A percentile compares a stretch with the other conserved stretches of the same genome.
phyloP scores from a whole-genome alignment of 2,888 invertebrate species.

The Willowsia nigromaculata region DNA sequence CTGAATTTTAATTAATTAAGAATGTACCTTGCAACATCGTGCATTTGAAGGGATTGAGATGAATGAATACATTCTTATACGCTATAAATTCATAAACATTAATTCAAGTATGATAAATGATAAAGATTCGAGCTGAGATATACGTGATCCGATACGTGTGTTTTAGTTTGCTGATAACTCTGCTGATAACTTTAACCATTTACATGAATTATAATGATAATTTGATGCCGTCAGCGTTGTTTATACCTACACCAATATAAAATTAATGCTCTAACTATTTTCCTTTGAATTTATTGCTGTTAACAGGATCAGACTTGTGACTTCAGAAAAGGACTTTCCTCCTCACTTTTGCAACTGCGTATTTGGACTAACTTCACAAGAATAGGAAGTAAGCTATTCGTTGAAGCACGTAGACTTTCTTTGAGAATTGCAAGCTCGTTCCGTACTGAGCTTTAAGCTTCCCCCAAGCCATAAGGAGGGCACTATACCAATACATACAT shows the following conservation, averaged over 20 bases:
- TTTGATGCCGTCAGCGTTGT: conserved; percentile 6
- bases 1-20: conserved; percentile 27
- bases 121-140: background rate
- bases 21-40: background rate
- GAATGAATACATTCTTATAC: background rate
- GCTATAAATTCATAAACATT: background rate
- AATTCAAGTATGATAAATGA: background rate
- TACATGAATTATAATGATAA: conserved; percentile 31
- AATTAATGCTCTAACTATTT: background rate
- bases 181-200: conserved; percentile 4
- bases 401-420: too few species aligned
- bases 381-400: background rate
- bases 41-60: background rate
- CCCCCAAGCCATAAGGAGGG: background rate
- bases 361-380: background rate
- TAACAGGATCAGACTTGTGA: conserved; percentile 25
- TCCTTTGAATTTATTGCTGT: conserved; percentile 11
- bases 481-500: background rate
- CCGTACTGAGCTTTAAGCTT: too few species aligned
- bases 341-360: background rate
- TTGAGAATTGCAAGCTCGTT: too few species aligned
- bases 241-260: background rate
- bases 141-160: conserved; percentile 14
- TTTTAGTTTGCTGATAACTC: too few species aligned
- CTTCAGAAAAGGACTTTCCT: background rate